A percentile compares a stretch with the other conserved stretches of the same genome.
These are phyloP conservation scores for Theristicus caerulescens DNA, from an alignment of 2,113 vertebrate genomes.

Conservation along the genomic window DNA sequence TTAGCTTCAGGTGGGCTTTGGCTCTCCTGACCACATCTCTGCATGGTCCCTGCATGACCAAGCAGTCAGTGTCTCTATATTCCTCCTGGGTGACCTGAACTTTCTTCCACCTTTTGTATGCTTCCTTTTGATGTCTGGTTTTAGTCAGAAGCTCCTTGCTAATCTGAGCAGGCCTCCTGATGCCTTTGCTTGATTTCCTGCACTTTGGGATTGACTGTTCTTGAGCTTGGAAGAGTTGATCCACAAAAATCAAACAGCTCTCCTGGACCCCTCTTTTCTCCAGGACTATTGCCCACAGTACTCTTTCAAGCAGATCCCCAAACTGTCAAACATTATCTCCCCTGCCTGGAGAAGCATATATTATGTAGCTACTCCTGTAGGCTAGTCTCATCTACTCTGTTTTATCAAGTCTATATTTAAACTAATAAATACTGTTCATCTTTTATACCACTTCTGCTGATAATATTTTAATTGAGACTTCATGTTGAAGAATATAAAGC, in stretches of 20 bases:
- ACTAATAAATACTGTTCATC: neutral
- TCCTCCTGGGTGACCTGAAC: neutral
- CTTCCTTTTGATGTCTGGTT: neutral
- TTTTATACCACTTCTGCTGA: neutral
- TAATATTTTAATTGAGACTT: neutral
- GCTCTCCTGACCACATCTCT: neutral
- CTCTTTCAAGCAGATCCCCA: neutral
- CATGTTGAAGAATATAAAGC: neutral
- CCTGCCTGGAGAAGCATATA: neutral
- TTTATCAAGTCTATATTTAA: neutral
- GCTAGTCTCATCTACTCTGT: neutral
- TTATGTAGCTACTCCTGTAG: neutral
- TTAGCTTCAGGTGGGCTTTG: neutral
- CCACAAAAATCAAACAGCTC: neutral
- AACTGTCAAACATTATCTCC: neutral
- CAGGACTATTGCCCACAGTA: neutral
- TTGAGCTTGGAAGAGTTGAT: neutral
- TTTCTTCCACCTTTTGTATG: neutral
- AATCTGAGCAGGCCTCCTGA: neutral
- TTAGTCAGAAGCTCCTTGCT: neutral
- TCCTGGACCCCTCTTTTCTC: neutral
- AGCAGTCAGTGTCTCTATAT: neutral
- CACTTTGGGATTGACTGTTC: neutral
- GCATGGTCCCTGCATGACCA: neutral
- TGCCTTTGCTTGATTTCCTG: neutral